Base-by-base conservation (phyloP, 2,888 invertebrate species). In the Brachypalpus laphriformis region DNA sequence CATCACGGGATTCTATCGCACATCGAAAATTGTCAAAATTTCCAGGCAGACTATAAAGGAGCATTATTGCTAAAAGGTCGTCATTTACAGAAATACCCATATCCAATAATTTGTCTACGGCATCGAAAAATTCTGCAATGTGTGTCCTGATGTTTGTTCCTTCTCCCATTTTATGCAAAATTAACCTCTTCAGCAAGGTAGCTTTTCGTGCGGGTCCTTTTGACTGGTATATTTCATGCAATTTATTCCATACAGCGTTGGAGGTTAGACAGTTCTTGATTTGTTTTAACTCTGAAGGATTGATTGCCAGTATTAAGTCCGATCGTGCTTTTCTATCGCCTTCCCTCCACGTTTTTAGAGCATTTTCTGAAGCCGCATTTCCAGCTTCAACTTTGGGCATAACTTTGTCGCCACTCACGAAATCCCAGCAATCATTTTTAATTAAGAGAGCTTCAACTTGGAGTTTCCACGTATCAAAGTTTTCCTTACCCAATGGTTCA, bases 201-300 rank as follows among this genome's bases (percentile, higher is more conserved):
- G 91, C 91, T 75, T 92, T 92, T 42, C 90, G 82, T 0, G 91
- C 91, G 0, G 91, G 91, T 1, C 91, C 91, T 49, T 88, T 88
- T 22, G 91, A 91, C 81, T 90, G 88, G 57, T 90, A 90, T 16
- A 90, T 90, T 3, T 54, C 45, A 63, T 90, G 71, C 20, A 92
- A 85, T 77, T 88, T 91, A 1, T 86, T 20, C 92, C 92, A 92
- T 6, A 49, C 49, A 7, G 5, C 22, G 34, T 65, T 49, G 3
- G 49, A 65, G 16, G 65, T 65, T 5, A n/a, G 28, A 34, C 34
- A 65, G n/a, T 65, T 47, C 31, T 65, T 65, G 9, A 65, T 5
- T 34, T 65, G 65, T 22, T 49, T 34, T 9, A 31, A n/a, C 20
- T 65, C 65, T 11, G 65, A 65, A 14, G 49, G 65, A n/a, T 47